Percentiles rank a stretch among this genome's conserved stretches.
These are phyloP conservation scores for Rostratula benghalensis DNA, from an alignment of 2,113 vertebrate species.

Conservation along the genomic window DNA sequence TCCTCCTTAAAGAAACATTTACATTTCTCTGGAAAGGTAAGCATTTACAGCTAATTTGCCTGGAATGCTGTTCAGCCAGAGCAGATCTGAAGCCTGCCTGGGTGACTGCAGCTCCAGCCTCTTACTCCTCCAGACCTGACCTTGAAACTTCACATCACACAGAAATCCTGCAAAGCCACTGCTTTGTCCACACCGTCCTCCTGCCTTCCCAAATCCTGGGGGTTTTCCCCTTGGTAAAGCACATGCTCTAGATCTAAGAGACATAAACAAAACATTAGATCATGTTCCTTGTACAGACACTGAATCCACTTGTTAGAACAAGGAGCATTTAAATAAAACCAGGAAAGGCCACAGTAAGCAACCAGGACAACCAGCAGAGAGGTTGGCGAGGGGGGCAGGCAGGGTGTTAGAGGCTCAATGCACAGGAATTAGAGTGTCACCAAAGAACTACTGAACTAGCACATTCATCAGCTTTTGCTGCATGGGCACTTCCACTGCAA, in stretches of 20 bases:
- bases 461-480: neutral
- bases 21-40: constrained; percentile 20
- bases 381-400: neutral
- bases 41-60: neutral
- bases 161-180: neutral
- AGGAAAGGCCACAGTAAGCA: neutral
- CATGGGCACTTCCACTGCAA: neutral
- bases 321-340: neutral
- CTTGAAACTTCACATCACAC: neutral
- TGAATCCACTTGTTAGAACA: neutral
- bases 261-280: neutral
- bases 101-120: neutral
- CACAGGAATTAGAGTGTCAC: neutral
- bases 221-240: neutral
- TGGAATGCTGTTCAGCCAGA: constrained; percentile 45
- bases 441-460: neutral
- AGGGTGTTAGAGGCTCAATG: neutral
- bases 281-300: neutral
- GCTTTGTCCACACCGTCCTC: neutral
- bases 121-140: neutral
- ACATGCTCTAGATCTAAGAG: neutral
- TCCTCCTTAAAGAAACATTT: constrained; percentile 35
- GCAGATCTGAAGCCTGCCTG: neutral
- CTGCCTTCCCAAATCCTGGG: neutral
- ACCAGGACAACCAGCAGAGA: neutral